Evolutionary conservation across 30 jellyfish, hydroid and myxozoan genomes (phyloP).

Genomic region (Cassiopea andromeda): DNA sequence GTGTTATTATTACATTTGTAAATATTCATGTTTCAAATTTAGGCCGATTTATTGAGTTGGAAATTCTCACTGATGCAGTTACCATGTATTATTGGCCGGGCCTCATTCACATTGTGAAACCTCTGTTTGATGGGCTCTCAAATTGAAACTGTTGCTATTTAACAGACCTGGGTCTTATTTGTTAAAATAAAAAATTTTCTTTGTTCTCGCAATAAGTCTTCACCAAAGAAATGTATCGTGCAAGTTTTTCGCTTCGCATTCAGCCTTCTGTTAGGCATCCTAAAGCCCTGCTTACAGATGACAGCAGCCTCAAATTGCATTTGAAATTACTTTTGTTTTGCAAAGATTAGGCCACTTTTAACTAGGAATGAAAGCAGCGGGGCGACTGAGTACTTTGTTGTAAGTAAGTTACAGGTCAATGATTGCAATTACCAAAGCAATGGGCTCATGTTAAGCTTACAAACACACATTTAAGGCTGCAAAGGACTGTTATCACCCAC

Average conservation of each 20-base stretch:
- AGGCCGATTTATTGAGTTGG: no score
- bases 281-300: neutral
- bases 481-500: neutral
- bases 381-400: neutral
- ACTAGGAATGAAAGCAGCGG: constrained; percentile 1
- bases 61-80: no score
- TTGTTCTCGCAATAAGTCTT: neutral
- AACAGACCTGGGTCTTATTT: no score
- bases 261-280: neutral
- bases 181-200: neutral
- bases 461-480: neutral
- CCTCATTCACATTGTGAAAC: no score
- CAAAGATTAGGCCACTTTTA: neutral
- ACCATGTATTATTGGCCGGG: no score
- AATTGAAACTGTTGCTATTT: no score
- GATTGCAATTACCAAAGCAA: neutral
- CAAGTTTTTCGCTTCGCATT: neutral
- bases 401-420: constrained; percentile 16
- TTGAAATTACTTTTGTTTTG: neutral
- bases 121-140: no score
- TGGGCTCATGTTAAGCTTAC: neutral
- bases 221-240: neutral
- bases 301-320: neutral
- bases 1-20: no score
- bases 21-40: no score